phyloP scores from a whole-genome alignment of 1,140 invertebrate species.

The Drosophila pallidifrons region DNA sequence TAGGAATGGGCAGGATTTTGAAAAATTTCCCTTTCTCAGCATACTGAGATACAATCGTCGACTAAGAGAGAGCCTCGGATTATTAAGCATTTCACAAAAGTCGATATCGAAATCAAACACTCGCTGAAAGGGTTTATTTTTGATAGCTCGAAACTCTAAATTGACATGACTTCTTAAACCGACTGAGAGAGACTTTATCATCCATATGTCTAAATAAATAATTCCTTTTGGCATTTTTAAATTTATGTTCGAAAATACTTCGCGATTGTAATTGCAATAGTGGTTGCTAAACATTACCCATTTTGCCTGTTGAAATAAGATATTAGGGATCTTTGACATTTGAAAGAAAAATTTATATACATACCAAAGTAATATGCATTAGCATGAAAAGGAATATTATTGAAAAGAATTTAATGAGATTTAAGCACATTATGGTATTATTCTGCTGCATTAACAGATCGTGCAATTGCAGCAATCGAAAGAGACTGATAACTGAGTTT shows the following conservation, averaged over 20 bases:
- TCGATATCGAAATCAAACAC: background rate
- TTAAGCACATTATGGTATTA: background rate
- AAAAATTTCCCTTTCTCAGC: constrained; percentile 7
- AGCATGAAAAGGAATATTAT: background rate
- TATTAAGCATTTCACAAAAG: constrained; percentile 7
- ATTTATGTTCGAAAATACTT: background rate
- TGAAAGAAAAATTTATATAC: background rate
- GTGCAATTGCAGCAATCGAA: background rate
- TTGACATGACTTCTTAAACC: background rate
- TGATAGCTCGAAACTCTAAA: background rate
- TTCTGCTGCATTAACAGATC: background rate
- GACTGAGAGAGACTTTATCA: background rate
- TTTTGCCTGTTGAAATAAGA: background rate
- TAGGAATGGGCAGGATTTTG: background rate
- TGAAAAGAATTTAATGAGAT: background rate
- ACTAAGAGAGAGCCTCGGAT: background rate
- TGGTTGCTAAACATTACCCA: background rate
- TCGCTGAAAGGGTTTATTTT: background rate
- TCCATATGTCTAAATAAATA: background rate
- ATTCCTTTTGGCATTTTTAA: background rate
- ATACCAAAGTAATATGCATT: background rate
- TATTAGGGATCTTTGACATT: background rate
- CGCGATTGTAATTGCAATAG: background rate
- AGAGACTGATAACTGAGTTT: background rate
- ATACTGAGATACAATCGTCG: constrained; percentile 17